Evolutionary conservation across 2,888 invertebrate species (phyloP), one percentile per base, ranked within the genome.

Genomic region (Lithophane semibrunnea): DNA sequence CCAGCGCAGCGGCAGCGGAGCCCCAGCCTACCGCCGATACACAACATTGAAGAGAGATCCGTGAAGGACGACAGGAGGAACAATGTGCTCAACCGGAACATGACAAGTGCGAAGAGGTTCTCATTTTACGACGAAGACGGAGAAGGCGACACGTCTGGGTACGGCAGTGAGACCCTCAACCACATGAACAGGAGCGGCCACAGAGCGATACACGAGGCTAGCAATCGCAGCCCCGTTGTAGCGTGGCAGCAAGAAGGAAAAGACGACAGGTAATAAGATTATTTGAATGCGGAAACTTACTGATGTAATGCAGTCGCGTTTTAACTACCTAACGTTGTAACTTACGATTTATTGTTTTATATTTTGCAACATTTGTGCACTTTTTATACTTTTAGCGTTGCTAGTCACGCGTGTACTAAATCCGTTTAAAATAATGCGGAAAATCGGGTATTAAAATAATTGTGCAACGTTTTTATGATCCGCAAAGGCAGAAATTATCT

Each of bases 131-230:
- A 96, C 89, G 96, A 96, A 89, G 96, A 97, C 86, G 97, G 97
- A 73, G 98, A 98, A 90, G 98, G 98, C 58, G 98, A 98, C 90
- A 98, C 98, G 74, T 98, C 98, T 52, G 98, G 98, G 58, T 98
- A 98, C 94, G 98, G 98, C 69, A 98, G 98, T 92, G 98, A 98
- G 92, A 98, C 98, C 68, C 94, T 97, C 18, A 97, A 97, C 90
- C 97, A 97, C 79, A 97, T 94, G 92, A 94, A 94, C 73, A 92
- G 92, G 85, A 91, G 90, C 81, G 92, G 91, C 75, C 92, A 91
- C 80, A 89, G 91, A 44, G 89, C 90, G 7, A 85, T 93, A 64
- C 91, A 92, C 61, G 93, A 93, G 47, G 86, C 88, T 12, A 80
- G 65, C 74, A 89, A 90, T 68, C 90, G 89, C 65, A 93, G 91